These are phyloP conservation scores for Setipinna tenuifilis DNA, from an alignment of 2,797 vertebrate genomes.

Conservation along the genomic window DNA sequence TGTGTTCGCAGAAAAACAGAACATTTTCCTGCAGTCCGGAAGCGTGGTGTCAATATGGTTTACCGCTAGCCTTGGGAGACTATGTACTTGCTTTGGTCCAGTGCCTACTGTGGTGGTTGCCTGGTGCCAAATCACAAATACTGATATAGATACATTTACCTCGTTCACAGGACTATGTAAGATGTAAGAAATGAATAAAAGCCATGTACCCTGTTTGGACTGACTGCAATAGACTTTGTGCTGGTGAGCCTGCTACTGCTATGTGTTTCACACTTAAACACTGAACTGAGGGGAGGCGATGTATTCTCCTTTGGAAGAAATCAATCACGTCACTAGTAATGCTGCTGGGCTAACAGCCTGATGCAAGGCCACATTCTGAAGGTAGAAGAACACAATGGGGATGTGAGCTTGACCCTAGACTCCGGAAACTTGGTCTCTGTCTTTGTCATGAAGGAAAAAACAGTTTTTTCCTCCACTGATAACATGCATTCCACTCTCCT, in stretches of 20 bases:
- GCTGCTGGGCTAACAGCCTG: background rate
- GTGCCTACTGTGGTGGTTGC: background rate
- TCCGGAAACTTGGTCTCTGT: slow-evolving; percentile 7
- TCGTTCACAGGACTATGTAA: background rate
- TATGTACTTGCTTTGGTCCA: background rate
- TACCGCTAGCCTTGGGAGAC: background rate
- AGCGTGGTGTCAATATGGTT: background rate
- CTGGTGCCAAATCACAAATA: background rate
- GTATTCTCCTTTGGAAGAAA: background rate
- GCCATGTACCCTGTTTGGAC: too few relatives aligned
- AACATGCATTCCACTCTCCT: background rate
- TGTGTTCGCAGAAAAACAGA: background rate
- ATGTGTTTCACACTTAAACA: background rate
- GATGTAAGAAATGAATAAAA: background rate
- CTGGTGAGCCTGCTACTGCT: too few relatives aligned
- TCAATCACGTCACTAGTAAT: background rate
- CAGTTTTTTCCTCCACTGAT: slow-evolving; percentile 3
- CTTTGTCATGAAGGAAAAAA: background rate
- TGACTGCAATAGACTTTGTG: too few relatives aligned
- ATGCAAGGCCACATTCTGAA: background rate
- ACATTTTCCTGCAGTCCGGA: background rate
- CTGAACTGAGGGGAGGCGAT: background rate
- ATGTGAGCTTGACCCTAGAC: background rate
- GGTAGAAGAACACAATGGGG: background rate
- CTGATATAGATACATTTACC: background rate